Evolutionary conservation across 92 coral and sea anemone genomes (phyloP), one percentile per base, ranked within the genome.

Genomic region (Palythoa grandiflora): DNA sequence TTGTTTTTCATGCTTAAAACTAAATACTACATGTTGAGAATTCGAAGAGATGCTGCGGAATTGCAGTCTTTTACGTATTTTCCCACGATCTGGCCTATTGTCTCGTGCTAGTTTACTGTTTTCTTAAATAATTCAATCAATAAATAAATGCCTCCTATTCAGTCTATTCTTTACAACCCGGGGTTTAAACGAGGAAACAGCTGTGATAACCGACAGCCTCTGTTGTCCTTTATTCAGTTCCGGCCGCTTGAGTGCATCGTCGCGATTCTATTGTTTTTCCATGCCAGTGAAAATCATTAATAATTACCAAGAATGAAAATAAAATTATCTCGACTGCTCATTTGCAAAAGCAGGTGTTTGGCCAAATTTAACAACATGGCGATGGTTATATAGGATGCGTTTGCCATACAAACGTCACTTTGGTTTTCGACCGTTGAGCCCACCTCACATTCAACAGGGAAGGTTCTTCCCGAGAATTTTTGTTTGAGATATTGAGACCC

Each of bases 1-100:
- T 55, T 55, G 17, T 55, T 55, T 55, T 55, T 54, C 9, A 54
- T 54, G 9, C 14, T 55, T 1, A 55, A 55, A 9, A 4, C 20
- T 66, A 52, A n/a, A 6, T 51, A 39, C 47, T 20, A 21, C 70
- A 21, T 50, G 75, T 81, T 28, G 12, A 51, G 20, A 66, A 6
- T 81, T 59, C 66, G 73, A 40, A 65, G 85, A 63, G 75, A 63
- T 17, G 9, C 53, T 81, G 48, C n/a, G 86, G 47, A 81, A 63
- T 81, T 53, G 44, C 86, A 71, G 38, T 20, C 12, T 60, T 47
- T 14, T 19, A 21, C 48, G 86, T 50, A 65, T 81, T 81, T 81
- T 81, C 86, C 86, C 86, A 81, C 86, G 86, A 81, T 71, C 86
- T 81, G 21, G 20, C 47, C 63, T 36, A 81, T 81, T 81, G 86